These are phyloP conservation scores for Sminthurinus aureus DNA, from an alignment of 2,888 invertebrate species.

Conservation along the genomic window DNA sequence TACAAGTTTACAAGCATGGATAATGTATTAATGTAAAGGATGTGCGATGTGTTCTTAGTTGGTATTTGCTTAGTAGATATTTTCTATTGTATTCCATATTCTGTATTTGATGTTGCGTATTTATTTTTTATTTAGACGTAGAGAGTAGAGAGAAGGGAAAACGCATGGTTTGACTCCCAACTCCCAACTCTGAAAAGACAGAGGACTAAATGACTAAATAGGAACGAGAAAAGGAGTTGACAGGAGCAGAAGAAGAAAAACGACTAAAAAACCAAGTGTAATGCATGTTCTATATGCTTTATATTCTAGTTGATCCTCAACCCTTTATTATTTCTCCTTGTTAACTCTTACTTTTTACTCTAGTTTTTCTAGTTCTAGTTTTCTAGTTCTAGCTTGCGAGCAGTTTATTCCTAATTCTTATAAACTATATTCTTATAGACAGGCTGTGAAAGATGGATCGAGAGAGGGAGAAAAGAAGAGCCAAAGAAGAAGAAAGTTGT, in stretches of 20 bases:
- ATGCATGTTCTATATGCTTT: too few relatives aligned
- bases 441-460: neutral
- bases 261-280: neutral
- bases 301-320: neutral
- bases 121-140: constrained; percentile 5
- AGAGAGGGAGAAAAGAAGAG: neutral
- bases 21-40: neutral
- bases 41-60: too few relatives aligned
- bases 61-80: too few relatives aligned
- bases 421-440: neutral
- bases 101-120: too few relatives aligned
- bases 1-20: neutral
- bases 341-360: neutral
- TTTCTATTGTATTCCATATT: too few relatives aligned
- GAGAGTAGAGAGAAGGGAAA: too few relatives aligned
- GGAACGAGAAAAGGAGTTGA: neutral
- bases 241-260: constrained; percentile 16
- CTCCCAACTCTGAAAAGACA: too few relatives aligned
- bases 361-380: neutral
- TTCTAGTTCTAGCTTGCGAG: too few relatives aligned
- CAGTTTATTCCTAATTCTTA: too few relatives aligned
- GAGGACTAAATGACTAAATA: neutral
- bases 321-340: neutral
- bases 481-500: neutral
- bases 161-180: neutral